Evolutionary conservation across 2,113 vertebrate genomes (phyloP).

Genomic region (Arizona elegans): DNA sequence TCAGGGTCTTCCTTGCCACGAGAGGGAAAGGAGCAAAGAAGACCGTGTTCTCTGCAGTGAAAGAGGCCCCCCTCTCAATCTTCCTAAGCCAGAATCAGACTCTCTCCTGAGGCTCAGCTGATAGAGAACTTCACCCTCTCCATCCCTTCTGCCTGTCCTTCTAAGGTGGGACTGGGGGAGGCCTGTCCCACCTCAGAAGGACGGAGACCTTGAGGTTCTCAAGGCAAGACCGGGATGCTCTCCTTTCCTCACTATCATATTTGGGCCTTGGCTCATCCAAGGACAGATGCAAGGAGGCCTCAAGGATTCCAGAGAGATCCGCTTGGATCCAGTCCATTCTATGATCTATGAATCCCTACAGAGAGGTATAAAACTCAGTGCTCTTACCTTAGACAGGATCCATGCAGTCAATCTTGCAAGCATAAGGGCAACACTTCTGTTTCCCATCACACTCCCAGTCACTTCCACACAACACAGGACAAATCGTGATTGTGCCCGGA

Average conservation of each 20-base stretch:
- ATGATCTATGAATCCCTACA: neutral
- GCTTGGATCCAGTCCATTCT: neutral
- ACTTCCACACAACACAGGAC: rapidly evolving
- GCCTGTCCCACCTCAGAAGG: no score
- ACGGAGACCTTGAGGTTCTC: no score
- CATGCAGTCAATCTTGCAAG: neutral
- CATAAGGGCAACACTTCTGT: neutral
- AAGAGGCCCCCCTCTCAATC: no score
- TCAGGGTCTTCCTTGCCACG: no score
- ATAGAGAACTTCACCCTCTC: neutral
- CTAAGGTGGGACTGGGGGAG: neutral
- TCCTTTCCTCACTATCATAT: neutral
- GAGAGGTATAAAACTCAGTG: neutral
- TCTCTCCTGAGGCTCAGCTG: no score
- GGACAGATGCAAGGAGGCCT: neutral
- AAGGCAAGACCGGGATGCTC: neutral
- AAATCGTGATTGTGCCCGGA: neutral
- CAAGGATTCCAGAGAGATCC: neutral
- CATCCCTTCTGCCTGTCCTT: neutral
- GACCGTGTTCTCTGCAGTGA: no score
- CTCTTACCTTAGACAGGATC: neutral
- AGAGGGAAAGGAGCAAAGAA: no score
- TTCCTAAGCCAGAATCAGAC: no score
- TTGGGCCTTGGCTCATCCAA: neutral
- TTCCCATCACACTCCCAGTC: neutral